Conservation (phyloP, 2,797 vertebrate species). For the Xenops minutus region DNA sequence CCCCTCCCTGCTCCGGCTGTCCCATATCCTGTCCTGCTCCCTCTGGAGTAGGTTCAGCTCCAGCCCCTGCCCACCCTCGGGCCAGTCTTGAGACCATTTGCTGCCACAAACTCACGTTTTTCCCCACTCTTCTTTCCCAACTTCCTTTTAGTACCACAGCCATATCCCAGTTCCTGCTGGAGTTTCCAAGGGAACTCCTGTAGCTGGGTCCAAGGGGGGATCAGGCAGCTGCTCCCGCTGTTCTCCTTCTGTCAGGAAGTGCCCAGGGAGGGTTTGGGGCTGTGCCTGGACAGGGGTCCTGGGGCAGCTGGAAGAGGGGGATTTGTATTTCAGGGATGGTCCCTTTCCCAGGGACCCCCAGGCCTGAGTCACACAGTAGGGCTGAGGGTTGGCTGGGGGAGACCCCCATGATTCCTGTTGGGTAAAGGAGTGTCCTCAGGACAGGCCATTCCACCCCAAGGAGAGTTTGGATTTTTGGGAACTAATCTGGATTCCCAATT, state of each 20-base stretch:
- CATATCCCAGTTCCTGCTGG: fast-evolving
- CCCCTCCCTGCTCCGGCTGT: neutral
- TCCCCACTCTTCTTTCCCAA: fast-evolving
- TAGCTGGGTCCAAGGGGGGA: fast-evolving
- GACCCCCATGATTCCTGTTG: neutral
- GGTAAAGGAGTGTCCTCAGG: neutral
- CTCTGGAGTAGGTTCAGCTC: neutral
- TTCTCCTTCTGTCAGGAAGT: fast-evolving
- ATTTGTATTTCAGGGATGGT: neutral
- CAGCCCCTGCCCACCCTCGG: fast-evolving
- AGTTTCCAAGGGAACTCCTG: fast-evolving
- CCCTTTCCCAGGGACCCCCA: neutral
- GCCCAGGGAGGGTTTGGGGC: neutral
- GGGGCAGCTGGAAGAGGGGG: neutral
- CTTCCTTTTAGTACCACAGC: neutral
- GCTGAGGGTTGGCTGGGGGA: neutral
- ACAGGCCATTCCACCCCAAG: neutral
- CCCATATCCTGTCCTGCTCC: neutral
- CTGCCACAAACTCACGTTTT: fast-evolving
- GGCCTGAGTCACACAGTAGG: neutral
- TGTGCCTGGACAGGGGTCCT: neutral
- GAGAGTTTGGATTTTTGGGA: neutral
- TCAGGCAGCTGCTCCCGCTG: neutral
- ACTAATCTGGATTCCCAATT: fast-evolving
- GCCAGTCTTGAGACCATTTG: fast-evolving